These are phyloP conservation scores for Embiotoca jacksoni DNA, from an alignment of 2,113 vertebrate species.

Conservation along the genomic window DNA sequence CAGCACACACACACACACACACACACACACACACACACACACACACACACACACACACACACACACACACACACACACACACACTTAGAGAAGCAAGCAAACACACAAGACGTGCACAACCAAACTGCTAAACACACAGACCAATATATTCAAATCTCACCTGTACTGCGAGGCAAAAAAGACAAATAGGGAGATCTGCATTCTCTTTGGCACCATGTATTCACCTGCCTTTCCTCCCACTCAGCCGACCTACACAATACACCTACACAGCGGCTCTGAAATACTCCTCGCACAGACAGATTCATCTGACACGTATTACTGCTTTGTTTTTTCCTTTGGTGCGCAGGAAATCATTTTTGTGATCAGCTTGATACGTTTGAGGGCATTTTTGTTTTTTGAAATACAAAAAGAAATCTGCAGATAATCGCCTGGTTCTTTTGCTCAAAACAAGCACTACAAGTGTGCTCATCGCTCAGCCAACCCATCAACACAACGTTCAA, in stretches of 20 bases:
- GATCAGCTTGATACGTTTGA: conserved; percentile 48
- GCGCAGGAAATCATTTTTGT: conserved; percentile 41
- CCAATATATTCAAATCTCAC: conserved; percentile 40
- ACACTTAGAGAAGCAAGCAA: conserved; percentile 25
- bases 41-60: not conserved
- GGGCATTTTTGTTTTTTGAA: conserved; percentile 40
- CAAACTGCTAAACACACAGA: conserved; percentile 21
- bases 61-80: conserved; percentile 5
- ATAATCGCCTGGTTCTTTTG: conserved; percentile 36
- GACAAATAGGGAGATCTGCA: conserved; percentile 61
- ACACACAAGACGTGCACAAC: conserved; percentile 3
- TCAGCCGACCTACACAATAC: conserved; percentile 76
- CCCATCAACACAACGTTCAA: conserved; percentile 31
- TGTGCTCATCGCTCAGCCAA: conserved; percentile 38
- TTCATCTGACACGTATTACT: conserved; percentile 68
- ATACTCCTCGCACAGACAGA: conserved; percentile 59
- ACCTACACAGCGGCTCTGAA: conserved; percentile 70
- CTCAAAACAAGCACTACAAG: conserved; percentile 50
- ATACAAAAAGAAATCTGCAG: not conserved
- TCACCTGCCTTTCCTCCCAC: conserved; percentile 79
- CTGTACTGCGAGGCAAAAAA: conserved; percentile 45
- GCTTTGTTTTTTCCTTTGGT: conserved; percentile 53
- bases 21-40: conserved; percentile 9
- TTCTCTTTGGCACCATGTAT: conserved; percentile 73
- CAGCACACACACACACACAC: conserved; percentile 5